Evolutionary conservation across 2,797 vertebrate species (phyloP), one percentile per base, ranked within the genome.

Genomic region (Hipposideros larvatus): DNA sequence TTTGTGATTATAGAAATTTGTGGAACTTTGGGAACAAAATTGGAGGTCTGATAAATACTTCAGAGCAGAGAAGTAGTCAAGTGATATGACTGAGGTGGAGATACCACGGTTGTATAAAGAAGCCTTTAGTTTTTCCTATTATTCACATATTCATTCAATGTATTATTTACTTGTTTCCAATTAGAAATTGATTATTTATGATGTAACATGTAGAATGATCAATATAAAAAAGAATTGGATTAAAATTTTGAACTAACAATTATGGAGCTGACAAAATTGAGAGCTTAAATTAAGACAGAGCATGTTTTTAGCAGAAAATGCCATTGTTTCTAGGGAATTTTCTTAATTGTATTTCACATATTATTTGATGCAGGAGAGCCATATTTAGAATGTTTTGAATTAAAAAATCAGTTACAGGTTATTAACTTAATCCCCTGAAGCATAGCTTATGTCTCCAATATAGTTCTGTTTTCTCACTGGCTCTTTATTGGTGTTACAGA

Each of bases 341-440:
- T 73, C 43, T 51, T 65, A 57, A 94, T 86, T 92, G 5, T 66
- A 73, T 68, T 86, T 87, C 41, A 73, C 21, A 34, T 61, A 80
- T 82, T 95, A 94, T 87, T 75, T 85, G 48, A 91, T 96, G 41
- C 31, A 83, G 46, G 16, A 80, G 14, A 95, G 19, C 4, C 19
- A 65, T 51, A 77, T 41, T 83, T 86, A 84, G 43, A 95, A 68
- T 41, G 11, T 66, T 93, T 77, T 94, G 7, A 86, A 87, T 73
- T 28, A 37, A 85, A 66, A 94, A 93, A 41, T 71, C 63, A 88
- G 13, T 75, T 96, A 79, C 79, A 68, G 9, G 16, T 92, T 92
- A 78, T 94, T 95, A 87, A 91, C 21, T 90, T 37, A 90, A 88
- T 74, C 31, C 22, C 19, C 26, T 63, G 19, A 34, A 91, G 26